These are phyloP conservation scores for Parapsyche elsis DNA, from an alignment of 1,140 invertebrate genomes.

Conservation along the genomic window DNA sequence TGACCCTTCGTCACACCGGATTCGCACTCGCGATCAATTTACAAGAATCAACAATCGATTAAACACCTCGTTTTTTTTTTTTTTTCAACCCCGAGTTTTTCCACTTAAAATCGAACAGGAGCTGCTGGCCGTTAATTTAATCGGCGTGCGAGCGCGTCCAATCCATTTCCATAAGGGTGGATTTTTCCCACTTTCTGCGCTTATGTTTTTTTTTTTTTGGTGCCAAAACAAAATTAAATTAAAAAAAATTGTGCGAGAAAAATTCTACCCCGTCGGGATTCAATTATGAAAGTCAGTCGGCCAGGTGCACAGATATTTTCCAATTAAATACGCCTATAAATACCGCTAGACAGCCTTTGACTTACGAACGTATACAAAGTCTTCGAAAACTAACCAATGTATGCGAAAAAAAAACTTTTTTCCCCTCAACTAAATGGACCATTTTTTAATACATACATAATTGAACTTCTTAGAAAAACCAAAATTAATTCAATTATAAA, in stretches of 20 bases:
- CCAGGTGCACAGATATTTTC: slow-evolving; percentile 40
- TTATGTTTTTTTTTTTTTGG: background rate
- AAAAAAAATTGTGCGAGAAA: slow-evolving; percentile 13
- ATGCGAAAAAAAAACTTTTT: too few relatives aligned
- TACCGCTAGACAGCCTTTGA: background rate
- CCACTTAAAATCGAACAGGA: background rate
- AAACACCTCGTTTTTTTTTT: too few relatives aligned
- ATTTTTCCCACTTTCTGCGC: background rate
- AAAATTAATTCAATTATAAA: background rate
- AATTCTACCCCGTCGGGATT: slow-evolving; percentile 11
- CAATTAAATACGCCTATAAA: slow-evolving; percentile 27
- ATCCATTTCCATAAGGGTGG: slow-evolving; percentile 34
- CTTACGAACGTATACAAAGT: background rate
- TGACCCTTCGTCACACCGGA: too few relatives aligned
- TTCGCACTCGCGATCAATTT: too few relatives aligned
- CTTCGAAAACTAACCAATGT: background rate
- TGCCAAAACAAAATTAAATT: slow-evolving; percentile 22
- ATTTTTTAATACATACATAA: background rate
- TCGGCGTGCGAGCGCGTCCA: slow-evolving; percentile 31
- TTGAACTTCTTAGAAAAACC: background rate
- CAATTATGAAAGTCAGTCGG: slow-evolving; percentile 32
- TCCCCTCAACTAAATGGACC: background rate
- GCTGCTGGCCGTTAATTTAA: slow-evolving; percentile 35
- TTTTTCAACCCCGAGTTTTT: too few relatives aligned
- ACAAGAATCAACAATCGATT: too few relatives aligned